Evolutionary conservation across 2,888 invertebrate species (phyloP).

Genomic region (Incurvaria masculella): DNA sequence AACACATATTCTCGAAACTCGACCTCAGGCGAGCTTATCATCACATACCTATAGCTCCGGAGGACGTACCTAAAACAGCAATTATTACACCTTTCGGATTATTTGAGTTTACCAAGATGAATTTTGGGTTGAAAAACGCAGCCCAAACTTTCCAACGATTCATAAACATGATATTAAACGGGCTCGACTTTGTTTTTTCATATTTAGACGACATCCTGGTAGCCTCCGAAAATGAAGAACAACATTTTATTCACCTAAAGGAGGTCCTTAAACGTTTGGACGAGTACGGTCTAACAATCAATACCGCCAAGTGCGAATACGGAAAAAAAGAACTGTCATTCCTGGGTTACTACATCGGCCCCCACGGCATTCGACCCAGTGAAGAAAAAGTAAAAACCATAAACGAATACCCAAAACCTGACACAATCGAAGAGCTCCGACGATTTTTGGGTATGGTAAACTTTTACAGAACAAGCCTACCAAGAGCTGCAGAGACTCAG

Average conservation of each 20-base stretch:
- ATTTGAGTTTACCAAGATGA: conserved; percentile 24
- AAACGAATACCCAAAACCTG: conserved; percentile 2
- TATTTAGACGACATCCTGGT: conserved; percentile 24
- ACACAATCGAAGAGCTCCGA: conserved; percentile 8
- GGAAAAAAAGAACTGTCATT: conserved; percentile 6
- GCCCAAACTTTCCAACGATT: conserved; percentile 27
- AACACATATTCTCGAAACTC: conserved; percentile 16
- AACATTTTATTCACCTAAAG: conserved; percentile 17
- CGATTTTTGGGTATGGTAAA: conserved; percentile 12
- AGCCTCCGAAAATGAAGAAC: conserved; percentile 14
- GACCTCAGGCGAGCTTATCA: conserved; percentile 23
- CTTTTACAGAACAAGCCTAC: conserved; percentile 8
- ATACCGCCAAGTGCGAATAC: conserved; percentile 16
- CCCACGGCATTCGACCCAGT: conserved; percentile 3
- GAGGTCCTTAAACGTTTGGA: conserved; percentile 16
- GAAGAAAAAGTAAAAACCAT: conserved; percentile 8
- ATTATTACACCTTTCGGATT: conserved; percentile 28
- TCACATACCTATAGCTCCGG: conserved; percentile 24
- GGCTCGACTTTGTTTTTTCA: conserved; percentile 18
- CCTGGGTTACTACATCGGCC: conserved; percentile 7
- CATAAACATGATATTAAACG: conserved; percentile 20
- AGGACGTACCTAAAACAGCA: conserved; percentile 27
- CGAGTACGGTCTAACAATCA: conserved; percentile 18
- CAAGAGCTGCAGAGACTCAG: conserved; percentile 5
- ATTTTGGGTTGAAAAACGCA: conserved; percentile 25